A percentile compares a stretch with the other conserved stretches of the same genome.
phyloP scores from a whole-genome alignment of 2,888 invertebrate species.

The Endotricha flammealis region DNA sequence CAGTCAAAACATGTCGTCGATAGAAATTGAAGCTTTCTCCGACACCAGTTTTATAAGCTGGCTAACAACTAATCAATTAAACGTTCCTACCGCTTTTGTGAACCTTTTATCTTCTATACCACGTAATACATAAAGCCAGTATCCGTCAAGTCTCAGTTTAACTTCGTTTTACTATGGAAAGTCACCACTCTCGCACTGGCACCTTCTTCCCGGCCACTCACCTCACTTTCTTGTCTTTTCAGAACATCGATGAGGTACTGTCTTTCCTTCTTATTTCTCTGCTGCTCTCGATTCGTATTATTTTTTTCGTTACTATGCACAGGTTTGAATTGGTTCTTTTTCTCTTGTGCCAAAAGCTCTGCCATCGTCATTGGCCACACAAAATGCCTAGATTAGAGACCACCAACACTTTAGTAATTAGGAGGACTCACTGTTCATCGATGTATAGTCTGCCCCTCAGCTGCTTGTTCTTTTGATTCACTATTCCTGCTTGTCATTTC shows the following conservation, averaged over 20 bases:
- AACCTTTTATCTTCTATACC: too few species aligned
- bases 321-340: slow-evolving; percentile 28
- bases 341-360: slow-evolving; percentile 26
- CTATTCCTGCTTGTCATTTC: slow-evolving; percentile 10
- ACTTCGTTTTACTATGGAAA: too few species aligned
- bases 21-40: too few species aligned
- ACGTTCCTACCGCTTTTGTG: background rate
- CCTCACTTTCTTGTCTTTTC: slow-evolving; percentile 78
- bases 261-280: slow-evolving; percentile 55
- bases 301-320: slow-evolving; percentile 48
- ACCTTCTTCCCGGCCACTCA: slow-evolving; percentile 58
- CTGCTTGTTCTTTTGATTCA: slow-evolving; percentile 19
- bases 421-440: slow-evolving; percentile 20
- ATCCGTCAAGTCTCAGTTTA: too few species aligned
- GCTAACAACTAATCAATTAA: background rate
- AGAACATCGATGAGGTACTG: slow-evolving; percentile 80
- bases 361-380: slow-evolving; percentile 32
- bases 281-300: slow-evolving; percentile 51
- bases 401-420: slow-evolving; percentile 29
- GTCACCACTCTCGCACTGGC: slow-evolving; percentile 48
- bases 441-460: slow-evolving; percentile 26
- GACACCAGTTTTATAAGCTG: too few species aligned
- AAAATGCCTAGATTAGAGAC: slow-evolving; percentile 31
- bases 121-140: too few species aligned
- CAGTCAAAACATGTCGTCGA: too few species aligned